phyloP scores from a whole-genome alignment of 2,113 vertebrate species.

The Mesitornis unicolor region DNA sequence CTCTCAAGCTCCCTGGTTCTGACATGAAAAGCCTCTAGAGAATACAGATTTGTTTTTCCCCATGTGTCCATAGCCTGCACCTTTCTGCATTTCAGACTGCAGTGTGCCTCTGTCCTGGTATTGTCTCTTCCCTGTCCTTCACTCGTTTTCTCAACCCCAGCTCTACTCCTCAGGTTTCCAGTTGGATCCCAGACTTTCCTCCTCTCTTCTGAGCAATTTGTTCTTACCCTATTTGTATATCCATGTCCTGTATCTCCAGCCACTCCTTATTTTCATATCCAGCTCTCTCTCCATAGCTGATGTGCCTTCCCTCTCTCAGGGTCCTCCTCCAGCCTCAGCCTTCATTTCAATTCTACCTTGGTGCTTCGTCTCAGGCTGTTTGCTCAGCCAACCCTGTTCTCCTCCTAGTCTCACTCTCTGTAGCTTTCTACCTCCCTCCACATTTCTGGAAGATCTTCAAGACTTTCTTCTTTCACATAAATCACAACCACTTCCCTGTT shows the following conservation, averaged over 20 bases:
- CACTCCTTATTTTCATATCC: not conserved
- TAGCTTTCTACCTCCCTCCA: not conserved
- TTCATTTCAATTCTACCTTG: not conserved
- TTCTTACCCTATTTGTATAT: not conserved
- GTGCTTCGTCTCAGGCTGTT: not conserved
- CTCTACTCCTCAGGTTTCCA: not conserved
- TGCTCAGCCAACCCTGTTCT: not conserved
- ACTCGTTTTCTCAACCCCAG: not conserved
- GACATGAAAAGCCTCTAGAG: not conserved
- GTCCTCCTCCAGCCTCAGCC: not conserved
- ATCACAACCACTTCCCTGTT: not conserved
- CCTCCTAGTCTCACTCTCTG: not conserved
- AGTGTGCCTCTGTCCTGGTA: not conserved
- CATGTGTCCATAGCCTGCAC: not conserved
- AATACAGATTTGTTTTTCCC: not conserved
- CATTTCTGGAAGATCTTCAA: not conserved
- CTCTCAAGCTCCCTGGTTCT: not conserved
- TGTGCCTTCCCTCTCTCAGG: fast-evolving
- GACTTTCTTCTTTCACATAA: not conserved
- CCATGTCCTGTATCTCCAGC: not conserved
- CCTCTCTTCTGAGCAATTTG: not conserved
- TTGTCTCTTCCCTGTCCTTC: not conserved
- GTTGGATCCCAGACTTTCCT: not conserved
- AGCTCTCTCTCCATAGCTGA: not conserved
- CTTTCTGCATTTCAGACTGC: not conserved